Conservation (phyloP, 2,888 invertebrate species). For the Drosophila leonis region DNA sequence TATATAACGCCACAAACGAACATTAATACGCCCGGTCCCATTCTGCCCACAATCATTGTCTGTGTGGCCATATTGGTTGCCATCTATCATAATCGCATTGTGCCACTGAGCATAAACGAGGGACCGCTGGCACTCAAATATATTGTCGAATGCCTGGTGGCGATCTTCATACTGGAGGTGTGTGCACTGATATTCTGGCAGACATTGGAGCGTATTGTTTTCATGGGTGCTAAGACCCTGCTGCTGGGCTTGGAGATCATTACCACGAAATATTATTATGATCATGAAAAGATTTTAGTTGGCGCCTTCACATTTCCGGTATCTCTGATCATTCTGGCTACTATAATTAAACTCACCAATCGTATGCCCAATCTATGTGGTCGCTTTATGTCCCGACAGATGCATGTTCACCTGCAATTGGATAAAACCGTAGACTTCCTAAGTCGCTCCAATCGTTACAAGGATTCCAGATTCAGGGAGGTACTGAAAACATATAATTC, state of each 20-base stretch:
- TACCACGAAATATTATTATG: background rate
- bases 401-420: background rate
- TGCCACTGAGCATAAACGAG: constrained; percentile 4
- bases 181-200: constrained; percentile 32
- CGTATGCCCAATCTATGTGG: constrained; percentile 5
- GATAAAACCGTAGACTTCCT: constrained; percentile 5
- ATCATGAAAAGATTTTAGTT: constrained; percentile 8
- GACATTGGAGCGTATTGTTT: background rate
- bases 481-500: constrained; percentile 2
- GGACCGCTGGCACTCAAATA: background rate
- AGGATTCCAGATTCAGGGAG: background rate
- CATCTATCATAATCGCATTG: constrained; percentile 25
- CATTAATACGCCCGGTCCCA: background rate
- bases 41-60: constrained; percentile 16
- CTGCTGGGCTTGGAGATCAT: background rate
- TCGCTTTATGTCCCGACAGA: background rate
- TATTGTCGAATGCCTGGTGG: constrained; percentile 23
- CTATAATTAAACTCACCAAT: constrained; percentile 5
- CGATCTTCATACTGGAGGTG: constrained; percentile 35
- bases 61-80: constrained; percentile 31
- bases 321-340: constrained; percentile 9
- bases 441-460: background rate
- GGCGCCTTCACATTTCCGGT: constrained; percentile 24
- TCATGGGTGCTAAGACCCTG: background rate
- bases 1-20: background rate